These are phyloP conservation scores for Globodera rostochiensis DNA, from an alignment of 1,140 invertebrate species.

Conservation along the genomic window DNA sequence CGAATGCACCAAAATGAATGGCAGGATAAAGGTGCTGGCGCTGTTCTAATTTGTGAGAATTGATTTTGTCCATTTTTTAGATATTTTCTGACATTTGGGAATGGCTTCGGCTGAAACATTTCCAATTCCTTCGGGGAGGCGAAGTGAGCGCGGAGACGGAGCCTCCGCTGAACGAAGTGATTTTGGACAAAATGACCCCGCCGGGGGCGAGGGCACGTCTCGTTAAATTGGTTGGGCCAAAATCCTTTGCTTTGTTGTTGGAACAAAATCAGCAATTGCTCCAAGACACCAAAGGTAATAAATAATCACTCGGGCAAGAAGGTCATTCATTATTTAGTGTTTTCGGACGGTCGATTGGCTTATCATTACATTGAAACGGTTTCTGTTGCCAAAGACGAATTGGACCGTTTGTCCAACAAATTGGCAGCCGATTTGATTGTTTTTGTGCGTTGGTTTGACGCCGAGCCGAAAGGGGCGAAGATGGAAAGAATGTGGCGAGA, in stretches of 20 bases:
- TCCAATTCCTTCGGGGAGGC: not conserved
- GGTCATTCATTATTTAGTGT: not conserved
- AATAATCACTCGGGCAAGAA: no score
- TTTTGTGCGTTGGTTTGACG: not conserved
- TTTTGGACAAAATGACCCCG: not conserved
- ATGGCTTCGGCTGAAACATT: not conserved
- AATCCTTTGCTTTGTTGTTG: not conserved
- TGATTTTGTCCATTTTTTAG: not conserved
- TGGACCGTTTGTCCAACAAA: not conserved
- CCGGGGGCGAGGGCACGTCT: not conserved
- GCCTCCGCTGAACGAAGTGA: not conserved
- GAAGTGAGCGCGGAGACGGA: not conserved
- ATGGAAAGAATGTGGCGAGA: not conserved
- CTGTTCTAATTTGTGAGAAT: not conserved
- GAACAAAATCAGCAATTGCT: not conserved
- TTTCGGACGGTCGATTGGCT: not conserved
- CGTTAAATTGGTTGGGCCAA: not conserved
- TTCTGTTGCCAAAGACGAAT: not conserved
- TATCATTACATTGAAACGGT: not conserved
- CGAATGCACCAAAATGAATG: not conserved
- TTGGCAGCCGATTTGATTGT: not conserved
- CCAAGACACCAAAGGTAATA: no score
- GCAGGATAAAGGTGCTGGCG: not conserved
- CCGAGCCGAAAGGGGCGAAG: not conserved
- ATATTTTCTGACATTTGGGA: not conserved